Percentiles rank a stretch among this genome's conserved stretches.
Conservation (phyloP, 2,888 invertebrate species). For the Parnassius smintheus region DNA sequence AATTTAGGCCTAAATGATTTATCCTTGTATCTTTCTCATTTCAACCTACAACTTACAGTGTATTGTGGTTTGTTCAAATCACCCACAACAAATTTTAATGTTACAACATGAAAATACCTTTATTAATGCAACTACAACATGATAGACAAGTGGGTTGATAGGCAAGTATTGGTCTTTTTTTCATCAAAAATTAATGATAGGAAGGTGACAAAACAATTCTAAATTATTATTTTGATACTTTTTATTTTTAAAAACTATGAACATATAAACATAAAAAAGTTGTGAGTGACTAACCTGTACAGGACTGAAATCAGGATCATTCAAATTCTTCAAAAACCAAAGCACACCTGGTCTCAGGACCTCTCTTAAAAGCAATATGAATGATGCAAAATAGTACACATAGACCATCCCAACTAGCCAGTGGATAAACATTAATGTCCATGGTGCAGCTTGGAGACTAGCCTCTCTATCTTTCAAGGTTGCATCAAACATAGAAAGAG, state of each 20-base stretch:
- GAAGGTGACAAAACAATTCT: background rate
- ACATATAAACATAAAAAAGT: too few relatives aligned
- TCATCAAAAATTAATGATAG: too few relatives aligned
- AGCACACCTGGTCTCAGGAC: conserved; percentile 97
- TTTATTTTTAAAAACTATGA: too few relatives aligned
- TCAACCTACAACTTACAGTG: too few relatives aligned
- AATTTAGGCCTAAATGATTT: too few relatives aligned
- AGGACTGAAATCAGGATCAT: conserved; percentile 99
- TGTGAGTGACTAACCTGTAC: conserved; percentile 85
- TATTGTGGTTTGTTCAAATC: too few relatives aligned
- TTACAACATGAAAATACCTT: too few relatives aligned
- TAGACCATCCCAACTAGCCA: conserved; percentile 99
- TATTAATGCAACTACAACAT: too few relatives aligned
- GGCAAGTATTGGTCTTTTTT: too few relatives aligned
- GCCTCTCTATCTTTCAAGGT: conserved; percentile 92
- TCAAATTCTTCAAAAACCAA: conserved; percentile 98
- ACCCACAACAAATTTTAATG: too few relatives aligned
- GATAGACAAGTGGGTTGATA: too few relatives aligned
- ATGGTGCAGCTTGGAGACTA: conserved; percentile 94
- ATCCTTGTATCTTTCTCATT: too few relatives aligned
- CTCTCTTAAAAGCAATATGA: conserved; percentile 94
- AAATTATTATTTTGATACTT: background rate
- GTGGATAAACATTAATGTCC: conserved; percentile 98
- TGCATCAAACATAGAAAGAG: conserved; percentile 94
- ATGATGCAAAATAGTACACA: conserved; percentile 99